phyloP scores from a whole-genome alignment of 2,888 invertebrate species.

The Pterostichus niger region DNA sequence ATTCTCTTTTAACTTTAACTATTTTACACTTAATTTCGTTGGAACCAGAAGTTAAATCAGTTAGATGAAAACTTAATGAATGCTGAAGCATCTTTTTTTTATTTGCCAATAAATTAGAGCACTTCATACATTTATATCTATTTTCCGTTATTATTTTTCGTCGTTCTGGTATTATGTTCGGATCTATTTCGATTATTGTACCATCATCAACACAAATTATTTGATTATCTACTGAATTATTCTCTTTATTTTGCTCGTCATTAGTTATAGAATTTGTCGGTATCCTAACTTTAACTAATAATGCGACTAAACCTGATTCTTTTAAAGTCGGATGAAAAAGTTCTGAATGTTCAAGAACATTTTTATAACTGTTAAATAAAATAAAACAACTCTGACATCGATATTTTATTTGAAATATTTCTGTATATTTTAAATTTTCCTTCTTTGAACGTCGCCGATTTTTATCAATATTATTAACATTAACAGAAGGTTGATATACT shows the following conservation, averaged over 20 bases:
- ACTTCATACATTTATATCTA: conserved; percentile 40
- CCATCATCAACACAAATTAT: conserved; percentile 7
- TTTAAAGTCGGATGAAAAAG: neutral
- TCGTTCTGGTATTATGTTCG: neutral
- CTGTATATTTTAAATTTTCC: neutral
- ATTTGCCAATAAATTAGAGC: conserved; percentile 20
- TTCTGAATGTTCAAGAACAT: conserved; percentile 2
- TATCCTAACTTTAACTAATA: neutral
- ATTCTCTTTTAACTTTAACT: conserved; percentile 1
- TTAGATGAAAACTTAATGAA: conserved; percentile 14
- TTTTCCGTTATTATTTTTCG: neutral
- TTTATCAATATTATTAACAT: neutral
- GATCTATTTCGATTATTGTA: conserved; percentile 12
- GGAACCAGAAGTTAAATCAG: neutral
- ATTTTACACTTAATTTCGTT: conserved; percentile 36
- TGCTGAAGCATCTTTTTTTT: conserved; percentile 25
- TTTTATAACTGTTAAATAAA: conserved; percentile 3
- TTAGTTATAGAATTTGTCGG: too few relatives aligned
- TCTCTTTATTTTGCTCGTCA: too few relatives aligned
- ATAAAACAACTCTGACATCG: neutral
- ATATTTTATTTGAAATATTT: conserved; percentile 23
- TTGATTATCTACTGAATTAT: neutral
- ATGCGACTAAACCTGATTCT: neutral
- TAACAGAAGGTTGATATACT: too few relatives aligned
- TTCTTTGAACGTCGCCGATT: neutral